Percentiles rank a stretch among this genome's conserved stretches.
phyloP scores from a whole-genome alignment of 2,888 invertebrate species.

The Aleiodes alternator region DNA sequence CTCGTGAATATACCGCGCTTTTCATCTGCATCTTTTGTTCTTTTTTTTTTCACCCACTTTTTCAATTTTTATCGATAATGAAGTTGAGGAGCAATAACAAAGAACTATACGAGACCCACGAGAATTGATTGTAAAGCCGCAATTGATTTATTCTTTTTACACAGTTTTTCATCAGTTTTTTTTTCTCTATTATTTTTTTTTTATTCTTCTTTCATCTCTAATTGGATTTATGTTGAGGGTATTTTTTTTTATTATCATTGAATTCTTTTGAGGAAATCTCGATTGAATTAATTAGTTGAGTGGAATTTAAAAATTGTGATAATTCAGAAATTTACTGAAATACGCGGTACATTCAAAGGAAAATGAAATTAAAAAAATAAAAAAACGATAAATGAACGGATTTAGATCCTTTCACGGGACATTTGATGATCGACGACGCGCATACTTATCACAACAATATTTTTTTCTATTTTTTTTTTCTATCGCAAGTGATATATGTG shows the following conservation, averaged over 20 bases:
- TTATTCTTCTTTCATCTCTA: slow-evolving; percentile 43
- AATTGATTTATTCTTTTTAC: slow-evolving; percentile 13
- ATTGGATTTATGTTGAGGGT: slow-evolving; percentile 65
- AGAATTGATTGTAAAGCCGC: slow-evolving; percentile 9
- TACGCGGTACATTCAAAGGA: background rate
- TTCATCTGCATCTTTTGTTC: slow-evolving; percentile 18
- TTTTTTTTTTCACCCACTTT: background rate
- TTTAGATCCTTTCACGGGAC: background rate
- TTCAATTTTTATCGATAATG: slow-evolving; percentile 12
- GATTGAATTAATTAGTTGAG: background rate
- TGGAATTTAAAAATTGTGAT: no score
- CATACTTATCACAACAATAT: slow-evolving; percentile 3
- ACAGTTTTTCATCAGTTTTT: background rate
- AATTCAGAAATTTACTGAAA: background rate
- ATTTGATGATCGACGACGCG: slow-evolving; percentile 7
- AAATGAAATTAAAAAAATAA: background rate
- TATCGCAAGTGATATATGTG: background rate
- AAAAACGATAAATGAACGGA: slow-evolving; percentile 2
- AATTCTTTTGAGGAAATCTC: slow-evolving; percentile 46
- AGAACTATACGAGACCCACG: slow-evolving; percentile 12
- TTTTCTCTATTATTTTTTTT: background rate
- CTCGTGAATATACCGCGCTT: slow-evolving; percentile 19
- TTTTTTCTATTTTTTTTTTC: background rate
- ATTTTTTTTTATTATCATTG: slow-evolving; percentile 65
- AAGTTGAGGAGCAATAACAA: background rate